Conservation (phyloP, 2,888 invertebrate genomes). For the Xylota segnis region DNA sequence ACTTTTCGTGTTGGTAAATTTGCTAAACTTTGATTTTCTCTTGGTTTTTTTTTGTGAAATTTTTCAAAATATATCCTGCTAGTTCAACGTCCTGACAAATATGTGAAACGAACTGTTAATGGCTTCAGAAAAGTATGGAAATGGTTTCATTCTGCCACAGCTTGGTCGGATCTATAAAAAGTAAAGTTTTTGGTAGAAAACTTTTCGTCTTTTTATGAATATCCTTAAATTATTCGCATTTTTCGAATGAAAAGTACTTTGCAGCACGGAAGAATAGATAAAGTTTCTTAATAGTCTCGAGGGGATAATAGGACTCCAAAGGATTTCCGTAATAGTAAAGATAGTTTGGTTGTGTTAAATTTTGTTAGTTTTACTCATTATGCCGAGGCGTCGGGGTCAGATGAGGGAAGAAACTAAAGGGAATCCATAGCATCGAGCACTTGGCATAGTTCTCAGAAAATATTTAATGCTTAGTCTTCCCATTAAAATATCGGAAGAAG, state of each 20-base stretch:
- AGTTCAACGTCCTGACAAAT: conserved; percentile 18
- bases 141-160: not conserved
- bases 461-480: no score
- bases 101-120: not conserved
- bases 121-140: no score
- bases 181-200: not conserved
- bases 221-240: not conserved
- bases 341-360: not conserved
- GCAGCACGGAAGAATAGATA: not conserved
- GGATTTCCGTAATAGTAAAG: not conserved
- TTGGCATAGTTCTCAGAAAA: no score
- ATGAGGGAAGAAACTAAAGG: not conserved
- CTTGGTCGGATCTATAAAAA: not conserved
- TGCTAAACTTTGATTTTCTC: conserved; percentile 30
- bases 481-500: no score
- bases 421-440: not conserved
- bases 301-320: not conserved
- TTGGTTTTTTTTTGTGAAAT: not conserved
- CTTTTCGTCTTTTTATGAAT: conserved; percentile 9
- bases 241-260: conserved; percentile 21
- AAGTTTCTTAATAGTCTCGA: conserved; percentile 9
- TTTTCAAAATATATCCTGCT: not conserved
- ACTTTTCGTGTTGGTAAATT: conserved; percentile 35
- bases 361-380: not conserved
- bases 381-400: not conserved